Evolutionary conservation across 2,888 invertebrate species (phyloP), one percentile per base, ranked within the genome.

Genomic region (Syritta pipiens): DNA sequence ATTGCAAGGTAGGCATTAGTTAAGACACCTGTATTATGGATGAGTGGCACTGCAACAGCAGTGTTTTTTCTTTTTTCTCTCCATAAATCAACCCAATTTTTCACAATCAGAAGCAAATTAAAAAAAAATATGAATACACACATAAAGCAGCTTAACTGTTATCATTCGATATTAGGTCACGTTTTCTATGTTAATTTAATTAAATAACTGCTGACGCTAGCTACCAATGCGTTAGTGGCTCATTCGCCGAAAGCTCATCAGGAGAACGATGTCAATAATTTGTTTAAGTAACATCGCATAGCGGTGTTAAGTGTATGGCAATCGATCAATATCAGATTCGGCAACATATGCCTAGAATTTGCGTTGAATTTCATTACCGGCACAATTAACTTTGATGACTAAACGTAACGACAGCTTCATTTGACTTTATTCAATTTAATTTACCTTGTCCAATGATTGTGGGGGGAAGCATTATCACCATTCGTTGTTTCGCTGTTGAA

Each of bases 101-200:
- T n/a, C 28, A 40, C 26, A 22, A 44, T 32, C 22, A 17, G 28
- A 59, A 32, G n/a, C 26, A 20, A 59, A 59, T 60, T 35, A 48
- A 24, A 48, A 17, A n/a, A 48, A 14, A 17, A 48, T 17, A 35
- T 37, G 14, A 12, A 17, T 17, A 5, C 2, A 2, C n/a, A n/a
- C n/a, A 10, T 10, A 35, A 51, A 20, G 14, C 3, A 35, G 20
- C 20, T 49, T 6, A 10, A 49, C 30, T 20, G 6, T 20, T 35
- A 46, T 46, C 17, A n/a, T 48, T 19, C 7, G 24, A 9, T 24
- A 24, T 10, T 48, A 4, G 22, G 46, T 48, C 60, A 60, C 35
- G 46, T 35, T 46, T 44, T 59, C 35, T 7, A 30, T n/a, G 30
- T 42, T 62, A 40, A 22, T 49, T 62, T 9, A 62, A 49, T 49